Base-by-base conservation (phyloP, 2,797 vertebrate genomes). In the Thripadectes ignobilis region DNA sequence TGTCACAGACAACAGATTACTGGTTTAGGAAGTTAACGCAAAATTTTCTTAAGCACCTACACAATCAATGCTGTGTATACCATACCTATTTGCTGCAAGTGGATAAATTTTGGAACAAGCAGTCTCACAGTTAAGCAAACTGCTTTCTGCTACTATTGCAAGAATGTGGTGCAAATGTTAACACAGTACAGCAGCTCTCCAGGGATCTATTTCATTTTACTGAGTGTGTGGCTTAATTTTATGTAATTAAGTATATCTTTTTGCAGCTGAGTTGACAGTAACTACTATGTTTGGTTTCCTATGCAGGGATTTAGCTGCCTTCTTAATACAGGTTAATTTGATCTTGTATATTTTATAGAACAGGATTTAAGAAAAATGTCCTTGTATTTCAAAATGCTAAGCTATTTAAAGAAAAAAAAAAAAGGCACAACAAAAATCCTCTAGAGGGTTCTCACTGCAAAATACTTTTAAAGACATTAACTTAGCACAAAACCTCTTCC, bases 191-290 rank as follows among this genome's bases (percentile, higher is more conserved):
- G 39, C 36, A 81, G 55, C 18, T 84, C 58, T 86, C 83, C 55
- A 46, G 73, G 39, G 76, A 75, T 75, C n/a, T 55, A 6, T 55
- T 88, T 86, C 32, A 36, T 66, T 81, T 75, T 75, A 84, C 22
- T 81, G 38, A 67, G 38, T 80, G 30, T 43, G 30, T 63, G 38
- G 58, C n/a, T 88, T 88, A 61, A 85, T 95, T 88, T 75, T 72
- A 55, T 21, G 13, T 55, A 88, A 90, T 86, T 76, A 81, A 66
- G 46, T 78, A n/a, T 55, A 43, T 76, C 9, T 83, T 36, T 81
- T 51, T 77, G 72, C 76, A 93, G 78, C 32, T 66, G 36, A 66
- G 30, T 83, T 94, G 69, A 62, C n/a, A 81, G 27, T 88, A 92
- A 91, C 83, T 74, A 71, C 24, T 58, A 6, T 51, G 24, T 77